These are phyloP conservation scores for Clarias fuscus DNA, from an alignment of 2,797 vertebrate species.

Conservation along the genomic window DNA sequence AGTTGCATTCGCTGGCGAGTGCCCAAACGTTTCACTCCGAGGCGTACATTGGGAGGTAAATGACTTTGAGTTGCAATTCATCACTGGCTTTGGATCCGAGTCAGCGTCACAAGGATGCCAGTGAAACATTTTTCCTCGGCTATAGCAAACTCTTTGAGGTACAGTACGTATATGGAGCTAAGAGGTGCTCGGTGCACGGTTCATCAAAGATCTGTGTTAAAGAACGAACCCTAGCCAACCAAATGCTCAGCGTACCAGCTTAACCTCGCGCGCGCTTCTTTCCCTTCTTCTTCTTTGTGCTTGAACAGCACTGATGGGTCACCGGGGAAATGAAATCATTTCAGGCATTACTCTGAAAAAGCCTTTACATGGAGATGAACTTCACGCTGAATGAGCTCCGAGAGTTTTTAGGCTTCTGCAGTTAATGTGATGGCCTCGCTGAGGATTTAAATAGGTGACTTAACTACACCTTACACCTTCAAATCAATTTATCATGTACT, in stretches of 20 bases:
- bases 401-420: constrained; percentile 22
- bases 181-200: neutral
- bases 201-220: constrained; percentile 30
- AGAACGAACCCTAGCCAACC: constrained; percentile 27
- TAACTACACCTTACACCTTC: constrained; percentile 29
- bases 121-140: neutral
- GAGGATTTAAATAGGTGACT: constrained; percentile 30
- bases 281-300: constrained; percentile 12
- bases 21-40: constrained; percentile 46
- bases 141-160: neutral
- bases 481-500: constrained; percentile 36
- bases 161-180: too few species aligned
- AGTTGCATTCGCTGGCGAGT: constrained; percentile 48
- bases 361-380: constrained; percentile 35
- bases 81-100: constrained; percentile 31
- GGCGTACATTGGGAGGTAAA: constrained; percentile 19
- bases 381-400: constrained; percentile 24
- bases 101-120: constrained; percentile 38
- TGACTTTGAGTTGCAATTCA: constrained; percentile 41
- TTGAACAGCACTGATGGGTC: constrained; percentile 39
- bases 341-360: constrained; percentile 51
- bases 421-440: constrained; percentile 19
- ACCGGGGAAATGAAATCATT: constrained; percentile 40
- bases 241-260: constrained; percentile 15
- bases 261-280: constrained; percentile 3